Evolutionary conservation across 1,140 invertebrate genomes (phyloP).

Genomic region (Lasioglossum baleicum): DNA sequence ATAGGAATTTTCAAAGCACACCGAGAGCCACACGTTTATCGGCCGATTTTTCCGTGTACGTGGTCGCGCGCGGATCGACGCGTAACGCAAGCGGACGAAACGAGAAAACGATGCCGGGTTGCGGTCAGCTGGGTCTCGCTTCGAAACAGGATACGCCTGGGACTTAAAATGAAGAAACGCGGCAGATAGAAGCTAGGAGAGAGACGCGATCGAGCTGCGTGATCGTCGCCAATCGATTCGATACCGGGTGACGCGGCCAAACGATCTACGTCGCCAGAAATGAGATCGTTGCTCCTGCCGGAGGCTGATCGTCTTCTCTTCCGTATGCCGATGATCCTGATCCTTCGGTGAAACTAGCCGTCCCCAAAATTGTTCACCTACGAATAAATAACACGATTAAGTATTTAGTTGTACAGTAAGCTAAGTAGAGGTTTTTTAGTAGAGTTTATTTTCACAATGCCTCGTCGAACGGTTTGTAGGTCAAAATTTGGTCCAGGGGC

Average conservation of each 20-base stretch:
- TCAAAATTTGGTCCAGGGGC: too few species aligned
- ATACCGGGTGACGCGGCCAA: neutral
- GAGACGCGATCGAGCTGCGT: constrained; percentile 37
- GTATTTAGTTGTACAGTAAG: too few species aligned
- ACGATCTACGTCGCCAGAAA: too few species aligned
- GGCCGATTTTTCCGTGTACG: constrained; percentile 36
- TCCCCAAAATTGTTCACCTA: too few species aligned
- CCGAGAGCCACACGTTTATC: neutral
- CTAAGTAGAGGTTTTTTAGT: too few species aligned
- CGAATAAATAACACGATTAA: too few species aligned
- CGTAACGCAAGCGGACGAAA: constrained; percentile 67
- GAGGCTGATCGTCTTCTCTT: too few species aligned
- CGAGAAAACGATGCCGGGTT: constrained; percentile 75
- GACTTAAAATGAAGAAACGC: constrained; percentile 76
- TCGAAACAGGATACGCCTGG: constrained; percentile 79
- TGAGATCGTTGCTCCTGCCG: too few species aligned
- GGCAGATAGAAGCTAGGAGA: constrained; percentile 52
- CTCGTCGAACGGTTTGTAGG: too few species aligned
- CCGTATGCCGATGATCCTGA: too few species aligned
- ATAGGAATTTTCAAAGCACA: neutral
- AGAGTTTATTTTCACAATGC: too few species aligned
- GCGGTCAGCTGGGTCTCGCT: constrained; percentile 75
- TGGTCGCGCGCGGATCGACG: constrained; percentile 4
- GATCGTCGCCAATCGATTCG: neutral
- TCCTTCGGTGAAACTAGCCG: too few species aligned